Percentiles rank a stretch among this genome's conserved stretches.
These are phyloP conservation scores for Drosophila macrospina DNA, from an alignment of 2,888 invertebrate species.

Conservation along the genomic window DNA sequence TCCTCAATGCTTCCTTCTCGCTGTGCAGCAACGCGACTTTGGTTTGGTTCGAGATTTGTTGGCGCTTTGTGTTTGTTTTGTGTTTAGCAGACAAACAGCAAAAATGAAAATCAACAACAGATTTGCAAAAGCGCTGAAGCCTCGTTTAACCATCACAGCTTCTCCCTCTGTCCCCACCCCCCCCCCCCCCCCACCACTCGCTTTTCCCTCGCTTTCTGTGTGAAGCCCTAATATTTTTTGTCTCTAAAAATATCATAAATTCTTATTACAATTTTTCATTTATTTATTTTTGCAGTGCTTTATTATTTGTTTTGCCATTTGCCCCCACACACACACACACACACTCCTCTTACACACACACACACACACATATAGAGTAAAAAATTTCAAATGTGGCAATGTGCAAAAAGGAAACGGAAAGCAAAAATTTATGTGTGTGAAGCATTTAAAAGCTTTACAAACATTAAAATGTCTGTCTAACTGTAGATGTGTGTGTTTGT, in stretches of 20 bases:
- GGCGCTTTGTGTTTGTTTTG: slow-evolving; percentile 71
- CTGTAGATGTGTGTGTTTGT: slow-evolving; percentile 46
- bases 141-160: slow-evolving; percentile 29
- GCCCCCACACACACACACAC: slow-evolving; percentile 32
- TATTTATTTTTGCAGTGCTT: slow-evolving; percentile 68
- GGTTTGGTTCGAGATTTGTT: slow-evolving; percentile 52
- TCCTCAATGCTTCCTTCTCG: not conserved
- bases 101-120: slow-evolving; percentile 79
- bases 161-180: not conserved
- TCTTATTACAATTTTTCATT: slow-evolving; percentile 75
- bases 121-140: slow-evolving; percentile 60
- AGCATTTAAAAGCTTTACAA: slow-evolving; percentile 80
- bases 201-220: not conserved
- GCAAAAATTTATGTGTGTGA: slow-evolving; percentile 70
- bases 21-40: slow-evolving; percentile 14
- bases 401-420: slow-evolving; percentile 59
- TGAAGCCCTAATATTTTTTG: slow-evolving; percentile 37
- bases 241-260: slow-evolving; percentile 73
- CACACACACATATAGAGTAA: slow-evolving; percentile 16
- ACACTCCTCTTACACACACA: slow-evolving; percentile 11
- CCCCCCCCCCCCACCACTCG: not conserved
- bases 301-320: slow-evolving; percentile 78
- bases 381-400: slow-evolving; percentile 30
- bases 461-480: slow-evolving; percentile 80
- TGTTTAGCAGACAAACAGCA: slow-evolving; percentile 78